Base-by-base conservation (phyloP, 1,140 invertebrate species). In the Drosophila albomicans region DNA sequence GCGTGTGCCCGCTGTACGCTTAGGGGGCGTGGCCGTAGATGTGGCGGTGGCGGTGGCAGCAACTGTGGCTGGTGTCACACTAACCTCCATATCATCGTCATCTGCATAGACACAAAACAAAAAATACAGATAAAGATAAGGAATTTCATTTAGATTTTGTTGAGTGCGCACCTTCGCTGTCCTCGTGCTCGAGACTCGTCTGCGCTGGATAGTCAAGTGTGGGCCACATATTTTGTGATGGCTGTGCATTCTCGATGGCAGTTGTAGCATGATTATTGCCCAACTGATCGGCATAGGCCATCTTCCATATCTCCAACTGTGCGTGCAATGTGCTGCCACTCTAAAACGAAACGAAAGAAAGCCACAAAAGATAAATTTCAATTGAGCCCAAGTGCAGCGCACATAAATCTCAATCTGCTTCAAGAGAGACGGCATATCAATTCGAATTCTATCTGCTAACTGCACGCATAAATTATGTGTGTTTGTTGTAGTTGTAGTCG, bases 291-390 rank as follows among this genome's bases (percentile, higher is more conserved):
- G 73, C 85, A 52, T 90, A 92, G 59, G 91, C 94, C 79, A 97
- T 96, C 62, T 97, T 98, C 97, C 97, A 98, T 62, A 99, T 97
- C 92, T 98, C 98, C 81, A 99, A 92, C 86, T 98, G 97, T 38
- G 97, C 96, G 92, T 96, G 96, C 46, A 99, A 92, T 75, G 96
- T 96, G 89, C 96, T 96, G 5, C 98, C 98, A 78, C 96, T 95
- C 96, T 97, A 91, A 48, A 56, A 43, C 15, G 5, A 8, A 65
- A 80, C 46, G 56, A 75, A 67, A 69, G 81, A 85, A 82, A 88
- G 82, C 75, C 72, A 75, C 64, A 66, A 72, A 59, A 73, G 65
- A 87, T 75, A 82, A 81, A 76, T 76, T 72, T 78, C 78, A 75
- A 82, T 75, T 82, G 82, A 70, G 79, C 61, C 81, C 73, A 81